Conservation (phyloP, 2,113 vertebrate species). For the Gadus macrocephalus region DNA sequence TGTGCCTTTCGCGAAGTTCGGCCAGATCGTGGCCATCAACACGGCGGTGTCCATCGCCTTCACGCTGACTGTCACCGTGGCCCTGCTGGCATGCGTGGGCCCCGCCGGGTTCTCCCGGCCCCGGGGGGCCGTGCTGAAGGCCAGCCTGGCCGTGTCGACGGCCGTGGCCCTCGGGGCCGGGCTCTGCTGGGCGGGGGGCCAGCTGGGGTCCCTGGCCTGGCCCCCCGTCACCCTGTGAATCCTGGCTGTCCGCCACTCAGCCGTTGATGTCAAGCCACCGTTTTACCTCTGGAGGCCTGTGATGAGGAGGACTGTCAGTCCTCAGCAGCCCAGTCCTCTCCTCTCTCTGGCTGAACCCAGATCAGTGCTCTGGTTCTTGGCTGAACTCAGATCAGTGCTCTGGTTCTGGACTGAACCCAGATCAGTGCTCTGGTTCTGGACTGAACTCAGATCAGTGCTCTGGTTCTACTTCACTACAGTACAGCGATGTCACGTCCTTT, state of each 20-base stretch:
- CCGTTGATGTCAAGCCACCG: constrained; percentile 49
- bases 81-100: constrained; percentile 82
- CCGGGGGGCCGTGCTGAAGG: constrained; percentile 86
- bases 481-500: constrained; percentile 60
- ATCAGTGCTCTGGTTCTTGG: constrained; percentile 19
- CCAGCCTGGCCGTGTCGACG: constrained; percentile 72
- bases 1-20: constrained; percentile 96
- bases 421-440: constrained; percentile 19
- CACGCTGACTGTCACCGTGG: constrained; percentile 88
- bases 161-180: constrained; percentile 66
- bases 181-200: constrained; percentile 75
- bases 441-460: constrained; percentile 31
- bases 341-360: constrained; percentile 15
- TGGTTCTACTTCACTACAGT: constrained; percentile 40
- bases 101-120: constrained; percentile 82
- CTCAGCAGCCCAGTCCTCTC: neutral
- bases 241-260: constrained; percentile 3
- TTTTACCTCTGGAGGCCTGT: constrained; percentile 26
- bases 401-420: constrained; percentile 1
- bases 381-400: constrained; percentile 25
- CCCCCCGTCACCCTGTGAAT: constrained; percentile 44
- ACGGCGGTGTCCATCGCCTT: constrained; percentile 87
- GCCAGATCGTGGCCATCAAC: constrained; percentile 96
- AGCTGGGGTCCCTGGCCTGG: constrained; percentile 57
- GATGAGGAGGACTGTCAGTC: constrained; percentile 10